Conservation (phyloP, 2,888 invertebrate species). For the Hypena proboscidalis region DNA sequence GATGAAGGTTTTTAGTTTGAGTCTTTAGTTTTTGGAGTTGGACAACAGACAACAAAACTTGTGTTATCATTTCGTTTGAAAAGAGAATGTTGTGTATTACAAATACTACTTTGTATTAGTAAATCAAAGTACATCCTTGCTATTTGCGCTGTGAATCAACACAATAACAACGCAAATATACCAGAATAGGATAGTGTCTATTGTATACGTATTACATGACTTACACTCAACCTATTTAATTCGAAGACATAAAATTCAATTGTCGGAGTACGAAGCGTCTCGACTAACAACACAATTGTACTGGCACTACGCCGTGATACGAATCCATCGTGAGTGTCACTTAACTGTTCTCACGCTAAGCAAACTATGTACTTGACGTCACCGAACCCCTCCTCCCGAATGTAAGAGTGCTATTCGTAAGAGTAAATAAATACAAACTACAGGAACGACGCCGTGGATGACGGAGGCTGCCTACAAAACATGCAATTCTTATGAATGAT, state of each 20-base stretch:
- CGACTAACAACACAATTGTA: conserved; percentile 26
- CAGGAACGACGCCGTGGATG: conserved; percentile 63
- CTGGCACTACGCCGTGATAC: conserved; percentile 22
- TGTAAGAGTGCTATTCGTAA: conserved; percentile 53
- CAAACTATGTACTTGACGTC: conserved; percentile 49
- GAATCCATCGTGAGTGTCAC: conserved; percentile 39
- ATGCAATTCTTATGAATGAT: conserved; percentile 76
- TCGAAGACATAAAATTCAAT: conserved; percentile 28
- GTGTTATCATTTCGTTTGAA: no score
- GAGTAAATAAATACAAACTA: conserved; percentile 70
- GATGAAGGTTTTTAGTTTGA: neutral
- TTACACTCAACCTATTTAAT: conserved; percentile 30
- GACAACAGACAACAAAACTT: no score
- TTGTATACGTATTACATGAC: conserved; percentile 13
- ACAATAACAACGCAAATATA: neutral
- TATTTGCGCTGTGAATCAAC: neutral
- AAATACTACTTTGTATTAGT: no score
- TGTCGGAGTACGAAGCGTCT: conserved; percentile 26
- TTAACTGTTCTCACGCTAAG: conserved; percentile 33
- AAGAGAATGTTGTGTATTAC: no score
- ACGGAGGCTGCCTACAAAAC: conserved; percentile 70
- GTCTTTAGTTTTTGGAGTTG: no score
- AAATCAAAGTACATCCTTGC: neutral
- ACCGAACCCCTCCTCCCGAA: conserved; percentile 46
- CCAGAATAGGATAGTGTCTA: conserved; percentile 1